Conservation (phyloP, 1,140 invertebrate genomes). For the Steinernema feltiae region DNA sequence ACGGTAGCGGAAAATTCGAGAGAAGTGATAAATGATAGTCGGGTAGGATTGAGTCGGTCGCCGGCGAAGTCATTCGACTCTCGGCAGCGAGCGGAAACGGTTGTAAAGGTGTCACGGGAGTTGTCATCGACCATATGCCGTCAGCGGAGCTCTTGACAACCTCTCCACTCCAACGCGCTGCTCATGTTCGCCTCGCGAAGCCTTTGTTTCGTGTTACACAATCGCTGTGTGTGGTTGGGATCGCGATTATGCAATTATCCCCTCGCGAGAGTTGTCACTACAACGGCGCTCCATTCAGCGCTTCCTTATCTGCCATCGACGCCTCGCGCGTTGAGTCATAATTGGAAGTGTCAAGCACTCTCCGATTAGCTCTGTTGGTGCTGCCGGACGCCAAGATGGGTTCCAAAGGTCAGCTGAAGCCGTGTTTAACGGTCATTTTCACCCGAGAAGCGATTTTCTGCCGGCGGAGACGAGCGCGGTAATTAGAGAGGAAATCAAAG, state of each 20-base stretch:
- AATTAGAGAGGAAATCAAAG: not conserved
- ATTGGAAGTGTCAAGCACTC: not conserved
- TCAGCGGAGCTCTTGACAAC: not conserved
- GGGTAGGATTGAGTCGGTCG: not conserved
- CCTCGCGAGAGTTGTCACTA: conserved; percentile 1
- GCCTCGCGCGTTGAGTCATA: not conserved
- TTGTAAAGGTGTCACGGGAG: too few species aligned
- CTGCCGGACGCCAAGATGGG: too few species aligned
- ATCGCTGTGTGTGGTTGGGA: not conserved
- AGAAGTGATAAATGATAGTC: conserved; percentile 2
- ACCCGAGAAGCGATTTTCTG: too few species aligned
- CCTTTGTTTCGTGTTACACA: not conserved
- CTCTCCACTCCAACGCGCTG: not conserved
- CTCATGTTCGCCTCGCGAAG: too few species aligned
- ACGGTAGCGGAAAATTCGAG: not conserved
- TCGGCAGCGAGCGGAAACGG: too few species aligned
- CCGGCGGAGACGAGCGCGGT: not conserved
- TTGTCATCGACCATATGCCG: not conserved
- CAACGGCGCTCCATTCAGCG: not conserved
- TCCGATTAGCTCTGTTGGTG: not conserved
- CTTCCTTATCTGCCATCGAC: not conserved
- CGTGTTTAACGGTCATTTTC: too few species aligned
- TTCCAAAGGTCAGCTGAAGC: too few species aligned
- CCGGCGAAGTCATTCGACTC: too few species aligned
- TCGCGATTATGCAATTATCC: not conserved